phyloP scores from a whole-genome alignment of 2,113 vertebrate species.

The Spheniscus mendiculus region DNA sequence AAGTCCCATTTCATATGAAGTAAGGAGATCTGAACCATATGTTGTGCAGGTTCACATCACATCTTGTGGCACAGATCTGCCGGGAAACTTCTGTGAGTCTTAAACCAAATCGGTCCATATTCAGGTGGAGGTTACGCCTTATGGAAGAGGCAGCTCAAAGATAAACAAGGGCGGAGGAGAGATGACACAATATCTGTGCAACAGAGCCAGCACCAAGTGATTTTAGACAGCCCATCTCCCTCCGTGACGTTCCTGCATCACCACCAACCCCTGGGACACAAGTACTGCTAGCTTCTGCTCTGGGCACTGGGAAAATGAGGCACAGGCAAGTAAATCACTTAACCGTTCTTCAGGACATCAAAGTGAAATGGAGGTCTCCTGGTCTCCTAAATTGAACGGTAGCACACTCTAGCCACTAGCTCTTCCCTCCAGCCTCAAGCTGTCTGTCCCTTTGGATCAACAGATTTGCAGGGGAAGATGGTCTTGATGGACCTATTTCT shows the following conservation, averaged over 20 bases:
- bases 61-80: constrained; percentile 50
- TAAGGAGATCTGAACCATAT: constrained; percentile 38
- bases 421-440: not conserved
- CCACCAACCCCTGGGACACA: not conserved
- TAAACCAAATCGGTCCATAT: not conserved
- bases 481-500: not conserved
- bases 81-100: not conserved
- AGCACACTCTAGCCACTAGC: not conserved
- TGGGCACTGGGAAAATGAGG: not conserved
- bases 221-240: not conserved
- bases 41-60: constrained; percentile 22
- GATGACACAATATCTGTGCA: not conserved
- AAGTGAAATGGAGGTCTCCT: not conserved
- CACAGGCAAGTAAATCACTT: not conserved
- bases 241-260: not conserved
- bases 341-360: not conserved
- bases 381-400: not conserved
- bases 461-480: not conserved
- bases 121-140: not conserved
- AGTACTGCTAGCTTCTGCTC: not conserved
- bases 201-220: not conserved
- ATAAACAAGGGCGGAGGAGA: not conserved
- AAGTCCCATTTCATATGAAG: constrained; percentile 22
- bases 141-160: not conserved
- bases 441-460: not conserved